Evolutionary conservation across 2,113 vertebrate species (phyloP).

Genomic region (Pseudolaguvia tuberculata): DNA sequence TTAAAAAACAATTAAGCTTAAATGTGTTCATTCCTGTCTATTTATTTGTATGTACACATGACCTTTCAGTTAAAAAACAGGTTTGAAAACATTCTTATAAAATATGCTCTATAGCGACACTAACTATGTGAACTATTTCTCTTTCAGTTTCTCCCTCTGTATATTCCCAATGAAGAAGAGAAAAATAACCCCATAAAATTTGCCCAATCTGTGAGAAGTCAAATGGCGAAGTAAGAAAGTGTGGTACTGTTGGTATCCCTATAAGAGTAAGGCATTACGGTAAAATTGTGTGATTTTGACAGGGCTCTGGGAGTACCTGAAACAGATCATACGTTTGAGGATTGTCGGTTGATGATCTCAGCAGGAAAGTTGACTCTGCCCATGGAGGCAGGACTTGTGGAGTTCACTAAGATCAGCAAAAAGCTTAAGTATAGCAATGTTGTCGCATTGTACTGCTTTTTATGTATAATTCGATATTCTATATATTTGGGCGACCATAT

Average conservation of each 20-base stretch:
- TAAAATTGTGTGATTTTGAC: neutral
- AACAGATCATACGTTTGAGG: constrained; percentile 96
- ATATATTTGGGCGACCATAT: neutral
- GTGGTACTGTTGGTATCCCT: neutral
- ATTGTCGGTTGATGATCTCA: constrained; percentile 94
- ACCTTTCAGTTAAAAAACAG: neutral
- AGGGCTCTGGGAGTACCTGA: constrained; percentile 81
- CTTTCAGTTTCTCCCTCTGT: constrained; percentile 84
- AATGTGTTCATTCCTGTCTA: neutral
- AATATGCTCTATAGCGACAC: too few species aligned
- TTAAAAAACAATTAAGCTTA: neutral
- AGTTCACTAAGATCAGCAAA: constrained; percentile 95
- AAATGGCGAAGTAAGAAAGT: constrained; percentile 82
- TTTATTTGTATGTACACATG: neutral
- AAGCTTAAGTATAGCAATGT: constrained; percentile 82
- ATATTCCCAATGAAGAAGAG: constrained; percentile 83
- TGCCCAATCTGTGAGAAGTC: constrained; percentile 76
- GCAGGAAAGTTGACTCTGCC: constrained; percentile 91
- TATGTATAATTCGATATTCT: neutral
- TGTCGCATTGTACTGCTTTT: neutral
- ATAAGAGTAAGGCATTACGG: constrained; percentile 63
- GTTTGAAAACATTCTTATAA: neutral
- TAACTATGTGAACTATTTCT: too few species aligned
- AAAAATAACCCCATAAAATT: constrained; percentile 77
- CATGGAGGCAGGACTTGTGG: constrained; percentile 95